Evolutionary conservation across 2,113 vertebrate genomes (phyloP).

Genomic region (Galemys pyrenaicus): DNA sequence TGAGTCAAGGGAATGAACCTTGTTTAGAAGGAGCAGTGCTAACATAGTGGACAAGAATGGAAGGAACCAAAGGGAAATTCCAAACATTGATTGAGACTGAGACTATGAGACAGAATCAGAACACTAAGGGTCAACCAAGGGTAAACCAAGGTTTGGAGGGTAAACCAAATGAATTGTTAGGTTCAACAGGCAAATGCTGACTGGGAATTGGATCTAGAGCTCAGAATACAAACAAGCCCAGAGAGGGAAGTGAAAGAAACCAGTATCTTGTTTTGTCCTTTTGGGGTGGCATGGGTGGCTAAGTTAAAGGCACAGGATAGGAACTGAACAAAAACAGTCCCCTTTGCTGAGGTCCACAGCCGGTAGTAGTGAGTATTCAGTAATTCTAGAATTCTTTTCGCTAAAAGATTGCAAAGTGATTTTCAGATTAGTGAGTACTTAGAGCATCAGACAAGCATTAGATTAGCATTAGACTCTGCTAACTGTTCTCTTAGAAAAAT

Average conservation of each 20-base stretch:
- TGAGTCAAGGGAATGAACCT: background rate
- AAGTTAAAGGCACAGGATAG: constrained; percentile 19
- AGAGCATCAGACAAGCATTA: background rate
- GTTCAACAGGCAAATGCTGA: background rate
- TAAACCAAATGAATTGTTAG: background rate
- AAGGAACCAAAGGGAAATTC: background rate
- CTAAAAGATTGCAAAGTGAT: background rate
- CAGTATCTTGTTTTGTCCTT: background rate
- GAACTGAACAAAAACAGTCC: background rate
- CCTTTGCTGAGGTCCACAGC: background rate
- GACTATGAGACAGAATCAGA: background rate
- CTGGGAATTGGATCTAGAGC: background rate
- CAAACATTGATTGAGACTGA: background rate
- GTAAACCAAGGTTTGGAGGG: too few relatives aligned
- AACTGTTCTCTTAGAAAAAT: background rate
- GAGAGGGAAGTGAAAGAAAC: background rate
- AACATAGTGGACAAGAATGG: background rate
- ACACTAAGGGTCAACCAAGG: background rate
- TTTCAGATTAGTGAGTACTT: constrained; percentile 28
- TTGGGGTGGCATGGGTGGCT: background rate
- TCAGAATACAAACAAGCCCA: background rate
- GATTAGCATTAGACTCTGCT: background rate
- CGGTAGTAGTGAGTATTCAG: background rate
- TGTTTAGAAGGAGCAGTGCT: background rate
- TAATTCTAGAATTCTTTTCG: constrained; percentile 20